Conservation (phyloP, 2,797 vertebrate species). For the Labroides dimidiatus region DNA sequence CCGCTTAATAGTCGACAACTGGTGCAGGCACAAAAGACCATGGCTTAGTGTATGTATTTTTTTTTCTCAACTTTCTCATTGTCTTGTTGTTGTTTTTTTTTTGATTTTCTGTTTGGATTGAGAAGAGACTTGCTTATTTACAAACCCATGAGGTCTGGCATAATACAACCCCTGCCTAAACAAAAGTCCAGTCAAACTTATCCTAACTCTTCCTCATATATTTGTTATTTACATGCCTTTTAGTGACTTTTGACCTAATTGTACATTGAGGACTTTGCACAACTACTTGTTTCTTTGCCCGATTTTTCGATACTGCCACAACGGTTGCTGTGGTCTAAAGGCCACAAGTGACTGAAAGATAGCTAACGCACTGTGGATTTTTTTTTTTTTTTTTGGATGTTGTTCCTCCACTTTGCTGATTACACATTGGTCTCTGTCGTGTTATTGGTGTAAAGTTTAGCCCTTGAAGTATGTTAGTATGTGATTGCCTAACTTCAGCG, state of each 20-base stretch:
- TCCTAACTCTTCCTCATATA: constrained; percentile 1
- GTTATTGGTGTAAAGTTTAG: constrained; percentile 16
- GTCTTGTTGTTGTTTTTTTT: neutral
- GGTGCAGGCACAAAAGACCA: too few species aligned
- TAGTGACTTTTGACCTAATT: constrained; percentile 67
- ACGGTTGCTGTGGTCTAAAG: constrained; percentile 61
- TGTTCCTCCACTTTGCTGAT: constrained; percentile 7
- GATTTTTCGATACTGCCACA: constrained; percentile 46
- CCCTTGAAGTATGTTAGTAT: constrained; percentile 24
- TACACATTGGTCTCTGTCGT: constrained; percentile 10
- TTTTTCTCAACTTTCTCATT: neutral
- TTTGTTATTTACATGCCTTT: constrained; percentile 40
- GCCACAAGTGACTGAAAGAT: constrained; percentile 49
- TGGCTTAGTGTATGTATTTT: constrained; percentile 1
- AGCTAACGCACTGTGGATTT: constrained; percentile 30
- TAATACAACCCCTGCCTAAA: neutral
- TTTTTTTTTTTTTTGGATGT: neutral
- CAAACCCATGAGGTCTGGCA: neutral
- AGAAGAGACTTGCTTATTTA: neutral
- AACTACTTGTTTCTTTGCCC: constrained; percentile 52
- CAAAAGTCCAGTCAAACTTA: neutral
- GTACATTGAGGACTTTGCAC: constrained; percentile 65
- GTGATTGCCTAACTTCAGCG: constrained; percentile 24
- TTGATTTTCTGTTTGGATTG: neutral
- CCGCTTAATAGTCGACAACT: too few species aligned